Evolutionary conservation across 30 jellyfish, hydroid and myxozoan genomes (phyloP), one percentile per base, ranked within the genome.

Genomic region (Phacellophora camtschatica): DNA sequence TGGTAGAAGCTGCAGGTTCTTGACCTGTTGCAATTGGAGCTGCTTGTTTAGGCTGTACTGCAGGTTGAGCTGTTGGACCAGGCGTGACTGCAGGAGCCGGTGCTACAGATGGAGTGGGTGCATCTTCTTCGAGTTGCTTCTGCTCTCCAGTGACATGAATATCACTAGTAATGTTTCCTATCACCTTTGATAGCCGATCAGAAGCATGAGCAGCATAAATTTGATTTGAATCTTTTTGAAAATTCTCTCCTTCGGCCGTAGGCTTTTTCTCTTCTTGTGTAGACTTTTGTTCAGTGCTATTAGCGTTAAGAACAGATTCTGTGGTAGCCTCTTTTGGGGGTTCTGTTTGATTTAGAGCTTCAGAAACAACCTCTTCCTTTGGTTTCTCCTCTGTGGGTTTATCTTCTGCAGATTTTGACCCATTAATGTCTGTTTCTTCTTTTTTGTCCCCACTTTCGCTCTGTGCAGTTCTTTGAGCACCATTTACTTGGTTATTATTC

Each of bases 91-190:
- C 66, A 35, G 25, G 25, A 24, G 28, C 74, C 29, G 51, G 71
- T 1, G 66, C 54, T 25, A 64, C 66, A 16, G 25, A 23, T 25
- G 25, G 61, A 1, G 31, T 74, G 5, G 85, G 64, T 39, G 23
- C 30, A 61, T 37, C 86, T 35, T 62, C 78, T 11, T 37, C 59
- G 3, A 24, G 45, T 61, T 61, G 74, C 66, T 51, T 73, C 51
- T 73, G 81, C 64, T 45, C 82, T n/a, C 86, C 86, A 32, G 65
- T 23, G 4, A 73, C 74, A 20, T 53, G 75, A 30, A 73, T 4
- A 10, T 32, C 39, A 19, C 16, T 73, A 19, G 74, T 9, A 8
- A 12, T 53, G 36, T 73, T 73, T 5, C 30, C 58, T 31, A 73
- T 23, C 1, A 56, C 31, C 63, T 11, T 50, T 19, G 90, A 66